Evolutionary conservation across 2,797 vertebrate genomes (phyloP).

Genomic region (Bradypodion pumilum): DNA sequence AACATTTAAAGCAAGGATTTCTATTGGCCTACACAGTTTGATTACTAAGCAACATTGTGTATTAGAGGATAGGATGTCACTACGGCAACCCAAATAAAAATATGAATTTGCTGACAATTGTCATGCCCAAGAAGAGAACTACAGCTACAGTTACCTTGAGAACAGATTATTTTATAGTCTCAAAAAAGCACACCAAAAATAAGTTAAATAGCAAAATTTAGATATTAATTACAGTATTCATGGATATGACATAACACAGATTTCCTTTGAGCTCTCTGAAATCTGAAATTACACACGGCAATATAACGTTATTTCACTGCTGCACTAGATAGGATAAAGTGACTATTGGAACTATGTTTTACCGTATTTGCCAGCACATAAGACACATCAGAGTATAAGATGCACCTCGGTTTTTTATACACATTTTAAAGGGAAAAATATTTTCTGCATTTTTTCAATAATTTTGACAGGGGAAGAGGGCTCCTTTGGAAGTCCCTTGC

Average conservation of each 20-base stretch:
- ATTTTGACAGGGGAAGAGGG: too few relatives aligned
- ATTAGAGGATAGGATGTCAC: not conserved
- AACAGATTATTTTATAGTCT: constrained; percentile 52
- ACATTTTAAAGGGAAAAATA: too few relatives aligned
- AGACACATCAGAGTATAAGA: too few relatives aligned
- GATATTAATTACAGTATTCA: too few relatives aligned
- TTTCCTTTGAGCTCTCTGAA: not conserved
- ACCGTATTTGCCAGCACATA: too few relatives aligned
- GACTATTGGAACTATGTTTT: not conserved
- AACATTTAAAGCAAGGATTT: constrained; percentile 1
- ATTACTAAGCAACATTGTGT: not conserved
- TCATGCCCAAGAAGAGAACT: constrained; percentile 43
- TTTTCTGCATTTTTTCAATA: too few relatives aligned
- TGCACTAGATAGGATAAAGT: not conserved
- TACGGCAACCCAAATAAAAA: constrained; percentile 6
- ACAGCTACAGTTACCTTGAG: constrained; percentile 51
- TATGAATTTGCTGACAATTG: constrained; percentile 36
- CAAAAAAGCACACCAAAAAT: constrained; percentile 34
- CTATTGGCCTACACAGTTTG: constrained; percentile 32
- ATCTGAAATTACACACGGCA: not conserved
- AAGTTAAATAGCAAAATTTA: constrained; percentile 53
- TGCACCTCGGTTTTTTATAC: too few relatives aligned
- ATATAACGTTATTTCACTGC: constrained; percentile 8
- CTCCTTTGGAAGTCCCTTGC: too few relatives aligned
- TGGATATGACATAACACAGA: not conserved